Conservation (phyloP, 2,113 vertebrate species). For the Coturnix japonica region DNA sequence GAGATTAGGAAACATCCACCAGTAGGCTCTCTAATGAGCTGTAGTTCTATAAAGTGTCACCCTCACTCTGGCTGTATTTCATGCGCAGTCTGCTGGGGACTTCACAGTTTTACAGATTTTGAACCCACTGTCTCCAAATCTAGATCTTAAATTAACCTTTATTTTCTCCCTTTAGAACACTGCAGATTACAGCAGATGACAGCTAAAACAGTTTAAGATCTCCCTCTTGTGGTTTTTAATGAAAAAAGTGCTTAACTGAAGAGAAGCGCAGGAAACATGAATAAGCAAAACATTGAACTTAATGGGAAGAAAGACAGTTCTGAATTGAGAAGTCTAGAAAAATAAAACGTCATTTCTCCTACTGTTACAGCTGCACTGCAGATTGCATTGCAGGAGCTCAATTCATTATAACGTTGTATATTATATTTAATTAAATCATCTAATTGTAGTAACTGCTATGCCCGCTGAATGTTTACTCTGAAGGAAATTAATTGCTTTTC, state of each 20-base stretch:
- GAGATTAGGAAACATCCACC: not conserved
- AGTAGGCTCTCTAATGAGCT: not conserved
- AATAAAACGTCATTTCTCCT: not conserved
- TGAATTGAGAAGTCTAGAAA: not conserved
- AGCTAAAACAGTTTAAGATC: not conserved
- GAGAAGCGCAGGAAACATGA: not conserved
- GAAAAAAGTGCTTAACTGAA: not conserved
- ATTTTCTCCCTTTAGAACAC: not conserved
- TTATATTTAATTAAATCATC: not conserved
- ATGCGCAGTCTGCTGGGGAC: not conserved
- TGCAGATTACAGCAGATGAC: not conserved
- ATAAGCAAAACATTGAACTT: not conserved
- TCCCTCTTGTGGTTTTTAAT: slow-evolving; percentile 3
- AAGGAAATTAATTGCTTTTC: not conserved
- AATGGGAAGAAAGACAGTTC: not conserved
- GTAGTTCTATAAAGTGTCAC: not conserved
- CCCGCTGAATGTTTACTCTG: not conserved
- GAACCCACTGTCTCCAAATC: not conserved
- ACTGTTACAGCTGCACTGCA: not conserved
- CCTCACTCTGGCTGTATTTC: not conserved
- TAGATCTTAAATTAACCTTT: not conserved
- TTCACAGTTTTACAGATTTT: not conserved
- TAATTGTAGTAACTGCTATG: not conserved
- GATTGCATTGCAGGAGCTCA: not conserved
- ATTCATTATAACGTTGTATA: not conserved